Evolutionary conservation across 2,888 invertebrate genomes (phyloP).

Genomic region (Cryptus viduatorius): DNA sequence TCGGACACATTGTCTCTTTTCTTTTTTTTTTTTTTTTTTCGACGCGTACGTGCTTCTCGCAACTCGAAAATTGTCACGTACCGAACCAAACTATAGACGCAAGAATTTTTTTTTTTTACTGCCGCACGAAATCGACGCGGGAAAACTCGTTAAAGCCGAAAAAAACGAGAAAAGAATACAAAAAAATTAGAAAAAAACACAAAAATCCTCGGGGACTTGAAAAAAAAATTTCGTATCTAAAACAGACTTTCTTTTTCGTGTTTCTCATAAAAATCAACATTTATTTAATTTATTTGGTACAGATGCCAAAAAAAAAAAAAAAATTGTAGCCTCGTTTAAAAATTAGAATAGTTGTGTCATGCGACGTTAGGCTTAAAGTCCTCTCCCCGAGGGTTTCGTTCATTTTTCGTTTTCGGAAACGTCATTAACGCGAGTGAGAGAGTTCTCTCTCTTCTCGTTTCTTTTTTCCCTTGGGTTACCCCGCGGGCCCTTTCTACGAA

Average conservation of each 20-base stretch:
- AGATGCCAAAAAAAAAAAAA: not conserved
- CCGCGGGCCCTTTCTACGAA: constrained; percentile 78
- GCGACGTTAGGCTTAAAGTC: not conserved
- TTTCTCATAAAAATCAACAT: too few relatives aligned
- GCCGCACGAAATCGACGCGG: not conserved
- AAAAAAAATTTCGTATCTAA: too few relatives aligned
- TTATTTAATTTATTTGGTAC: too few relatives aligned
- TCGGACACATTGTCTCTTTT: not conserved
- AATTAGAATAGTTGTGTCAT: constrained; percentile 7
- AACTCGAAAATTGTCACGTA: constrained; percentile 29
- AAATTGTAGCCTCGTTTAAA: not conserved
- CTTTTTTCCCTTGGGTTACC: constrained; percentile 10
- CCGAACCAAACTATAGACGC: not conserved
- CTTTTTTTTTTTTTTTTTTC: not conserved
- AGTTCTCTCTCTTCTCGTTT: constrained; percentile 18
- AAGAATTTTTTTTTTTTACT: not conserved
- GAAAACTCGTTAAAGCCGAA: not conserved
- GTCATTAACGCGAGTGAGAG: constrained; percentile 78
- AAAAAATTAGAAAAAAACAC: too few relatives aligned
- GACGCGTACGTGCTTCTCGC: constrained; percentile 40
- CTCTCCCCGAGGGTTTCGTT: not conserved
- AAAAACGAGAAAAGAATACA: too few relatives aligned
- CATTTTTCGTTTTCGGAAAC: constrained; percentile 75
- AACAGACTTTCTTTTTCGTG: too few relatives aligned
- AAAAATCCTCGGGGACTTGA: too few relatives aligned